These are phyloP conservation scores for Bugulina stolonifera DNA, from an alignment of 2,888 invertebrate species.

Conservation along the genomic window DNA sequence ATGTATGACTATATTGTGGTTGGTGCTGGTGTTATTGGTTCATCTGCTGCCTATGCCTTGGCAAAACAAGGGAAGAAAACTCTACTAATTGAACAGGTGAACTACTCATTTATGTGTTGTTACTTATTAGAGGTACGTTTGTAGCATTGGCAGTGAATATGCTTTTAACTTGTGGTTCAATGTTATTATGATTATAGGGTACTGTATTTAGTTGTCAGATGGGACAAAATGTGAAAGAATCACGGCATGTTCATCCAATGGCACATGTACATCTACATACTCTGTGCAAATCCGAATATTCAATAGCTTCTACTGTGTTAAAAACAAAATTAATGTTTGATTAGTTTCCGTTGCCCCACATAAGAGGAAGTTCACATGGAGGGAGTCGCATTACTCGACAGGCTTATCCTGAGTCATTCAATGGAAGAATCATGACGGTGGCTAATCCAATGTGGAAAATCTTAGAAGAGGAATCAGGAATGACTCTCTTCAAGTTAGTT, in stretches of 20 bases:
- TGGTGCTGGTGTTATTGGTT: constrained; percentile 50
- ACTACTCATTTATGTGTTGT: too few relatives aligned
- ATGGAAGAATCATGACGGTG: constrained; percentile 50
- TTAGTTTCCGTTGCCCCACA: constrained; percentile 51
- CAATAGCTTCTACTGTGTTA: too few relatives aligned
- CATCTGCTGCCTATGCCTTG: constrained; percentile 46
- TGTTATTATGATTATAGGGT: too few relatives aligned
- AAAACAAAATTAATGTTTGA: too few relatives aligned
- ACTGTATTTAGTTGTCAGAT: too few relatives aligned
- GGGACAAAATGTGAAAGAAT: too few relatives aligned
- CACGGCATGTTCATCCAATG: too few relatives aligned
- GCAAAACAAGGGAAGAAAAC: constrained; percentile 39
- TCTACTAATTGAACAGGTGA: constrained; percentile 49
- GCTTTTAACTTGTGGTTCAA: too few relatives aligned
- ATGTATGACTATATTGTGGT: constrained; percentile 45
- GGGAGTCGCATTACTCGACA: constrained; percentile 50
- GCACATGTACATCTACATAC: too few relatives aligned
- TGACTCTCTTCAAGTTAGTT: constrained; percentile 39
- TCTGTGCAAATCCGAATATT: too few relatives aligned
- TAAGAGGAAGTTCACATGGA: constrained; percentile 53
- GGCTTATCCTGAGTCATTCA: constrained; percentile 43
- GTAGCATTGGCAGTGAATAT: too few relatives aligned
- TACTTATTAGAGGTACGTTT: too few relatives aligned
- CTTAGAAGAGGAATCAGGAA: constrained; percentile 42
- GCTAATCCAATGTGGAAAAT: constrained; percentile 43